These are phyloP conservation scores for Nebria salina DNA, from an alignment of 2,888 invertebrate genomes.

Conservation along the genomic window DNA sequence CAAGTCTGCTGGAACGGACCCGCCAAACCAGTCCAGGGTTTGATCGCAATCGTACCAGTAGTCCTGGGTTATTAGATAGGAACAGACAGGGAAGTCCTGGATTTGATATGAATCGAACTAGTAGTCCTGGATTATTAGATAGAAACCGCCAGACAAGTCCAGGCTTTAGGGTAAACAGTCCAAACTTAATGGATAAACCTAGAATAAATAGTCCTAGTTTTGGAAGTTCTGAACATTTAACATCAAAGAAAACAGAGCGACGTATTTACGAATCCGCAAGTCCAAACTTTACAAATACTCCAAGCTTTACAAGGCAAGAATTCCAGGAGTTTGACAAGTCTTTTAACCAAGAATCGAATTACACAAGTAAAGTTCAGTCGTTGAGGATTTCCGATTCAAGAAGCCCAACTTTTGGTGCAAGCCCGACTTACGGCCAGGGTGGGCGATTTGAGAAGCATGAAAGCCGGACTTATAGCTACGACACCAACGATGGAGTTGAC, in stretches of 20 bases:
- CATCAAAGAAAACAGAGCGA: constrained; percentile 58
- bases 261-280: constrained; percentile 50
- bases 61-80: constrained; percentile 27
- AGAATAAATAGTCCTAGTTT: constrained; percentile 57
- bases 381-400: constrained; percentile 57
- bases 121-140: constrained; percentile 3
- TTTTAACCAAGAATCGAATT: constrained; percentile 55
- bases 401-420: constrained; percentile 56
- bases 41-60: not conserved
- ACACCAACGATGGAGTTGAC: constrained; percentile 60
- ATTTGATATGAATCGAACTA: constrained; percentile 45
- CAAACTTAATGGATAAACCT: constrained; percentile 35
- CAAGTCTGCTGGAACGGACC: constrained; percentile 19
- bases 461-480: constrained; percentile 16
- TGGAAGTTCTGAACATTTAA: constrained; percentile 60
- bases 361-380: constrained; percentile 58
- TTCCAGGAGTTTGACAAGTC: constrained; percentile 47
- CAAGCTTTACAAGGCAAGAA: constrained; percentile 25
- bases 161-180: constrained; percentile 10
- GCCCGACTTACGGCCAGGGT: constrained; percentile 50
- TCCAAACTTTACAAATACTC: constrained; percentile 35
- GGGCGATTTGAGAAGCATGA: constrained; percentile 27
- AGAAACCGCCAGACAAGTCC: constrained; percentile 3
- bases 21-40: not conserved
- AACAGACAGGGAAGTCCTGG: constrained; percentile 56